Evolutionary conservation across 2,888 invertebrate genomes (phyloP).

Genomic region (Thymelicus sylvestris): DNA sequence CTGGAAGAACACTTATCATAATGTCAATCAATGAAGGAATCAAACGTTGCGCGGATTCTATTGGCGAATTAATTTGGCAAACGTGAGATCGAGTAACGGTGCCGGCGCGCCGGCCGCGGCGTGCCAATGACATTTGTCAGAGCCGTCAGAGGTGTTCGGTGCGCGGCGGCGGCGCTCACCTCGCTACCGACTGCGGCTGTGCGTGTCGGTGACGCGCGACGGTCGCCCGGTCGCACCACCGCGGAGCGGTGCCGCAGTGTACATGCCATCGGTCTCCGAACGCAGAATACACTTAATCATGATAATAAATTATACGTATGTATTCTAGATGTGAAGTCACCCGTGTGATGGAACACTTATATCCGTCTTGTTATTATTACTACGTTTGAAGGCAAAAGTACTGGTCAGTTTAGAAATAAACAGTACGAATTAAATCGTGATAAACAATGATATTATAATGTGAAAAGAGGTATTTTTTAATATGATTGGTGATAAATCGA

Average conservation of each 20-base stretch:
- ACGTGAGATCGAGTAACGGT: constrained; percentile 82
- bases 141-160: constrained; percentile 71
- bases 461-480: no score
- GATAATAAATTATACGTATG: not conserved
- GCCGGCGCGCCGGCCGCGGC: constrained; percentile 74
- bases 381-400: no score
- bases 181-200: constrained; percentile 41
- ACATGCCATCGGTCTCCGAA: not conserved
- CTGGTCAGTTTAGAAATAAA: no score
- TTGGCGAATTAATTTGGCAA: constrained; percentile 82
- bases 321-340: not conserved
- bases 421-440: no score
- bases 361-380: no score
- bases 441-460: no score
- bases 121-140: constrained; percentile 83
- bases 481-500: no score
- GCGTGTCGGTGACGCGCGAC: constrained; percentile 41
- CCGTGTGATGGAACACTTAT: no score
- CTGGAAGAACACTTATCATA: constrained; percentile 72
- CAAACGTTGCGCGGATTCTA: constrained; percentile 73
- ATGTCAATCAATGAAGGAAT: constrained; percentile 73
- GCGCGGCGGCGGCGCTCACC: constrained; percentile 48
- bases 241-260: not conserved
- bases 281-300: not conserved
- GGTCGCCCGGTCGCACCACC: not conserved